phyloP scores from a whole-genome alignment of 2,888 invertebrate genomes.

The Heteromyza rotundicornis region DNA sequence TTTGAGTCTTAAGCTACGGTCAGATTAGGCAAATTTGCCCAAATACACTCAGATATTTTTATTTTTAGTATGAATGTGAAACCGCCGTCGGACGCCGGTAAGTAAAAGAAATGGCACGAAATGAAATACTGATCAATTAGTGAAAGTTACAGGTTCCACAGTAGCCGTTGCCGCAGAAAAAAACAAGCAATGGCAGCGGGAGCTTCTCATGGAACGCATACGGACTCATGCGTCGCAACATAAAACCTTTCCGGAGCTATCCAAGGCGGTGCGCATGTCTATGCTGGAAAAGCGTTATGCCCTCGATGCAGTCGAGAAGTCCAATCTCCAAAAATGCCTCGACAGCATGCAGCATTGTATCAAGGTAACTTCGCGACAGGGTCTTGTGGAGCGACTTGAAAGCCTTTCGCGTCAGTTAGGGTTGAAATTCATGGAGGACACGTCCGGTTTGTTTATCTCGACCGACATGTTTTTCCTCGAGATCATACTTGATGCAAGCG shows the following conservation, averaged over 20 bases:
- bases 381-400: constrained; percentile 90
- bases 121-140: too few species aligned
- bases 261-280: constrained; percentile 86
- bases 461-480: constrained; percentile 97
- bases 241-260: constrained; percentile 82
- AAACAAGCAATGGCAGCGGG: constrained; percentile 79
- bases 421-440: constrained; percentile 86
- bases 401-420: constrained; percentile 89
- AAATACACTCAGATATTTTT: too few species aligned
- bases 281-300: constrained; percentile 89
- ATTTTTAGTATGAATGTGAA: too few species aligned
- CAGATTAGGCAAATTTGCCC: too few species aligned
- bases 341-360: constrained; percentile 93
- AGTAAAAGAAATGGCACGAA: too few species aligned
- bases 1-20: too few species aligned
- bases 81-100: too few species aligned
- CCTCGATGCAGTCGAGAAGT: constrained; percentile 82
- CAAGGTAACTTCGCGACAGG: constrained; percentile 88
- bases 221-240: constrained; percentile 85
- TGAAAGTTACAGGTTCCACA: too few species aligned
- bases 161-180: constrained; percentile 64
- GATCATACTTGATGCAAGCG: constrained; percentile 82
- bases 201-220: constrained; percentile 90
- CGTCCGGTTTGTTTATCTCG: constrained; percentile 85
- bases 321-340: constrained; percentile 86